Evolutionary conservation across 2,113 vertebrate species (phyloP), one percentile per base, ranked within the genome.

Genomic region (Actinemys pallida): DNA sequence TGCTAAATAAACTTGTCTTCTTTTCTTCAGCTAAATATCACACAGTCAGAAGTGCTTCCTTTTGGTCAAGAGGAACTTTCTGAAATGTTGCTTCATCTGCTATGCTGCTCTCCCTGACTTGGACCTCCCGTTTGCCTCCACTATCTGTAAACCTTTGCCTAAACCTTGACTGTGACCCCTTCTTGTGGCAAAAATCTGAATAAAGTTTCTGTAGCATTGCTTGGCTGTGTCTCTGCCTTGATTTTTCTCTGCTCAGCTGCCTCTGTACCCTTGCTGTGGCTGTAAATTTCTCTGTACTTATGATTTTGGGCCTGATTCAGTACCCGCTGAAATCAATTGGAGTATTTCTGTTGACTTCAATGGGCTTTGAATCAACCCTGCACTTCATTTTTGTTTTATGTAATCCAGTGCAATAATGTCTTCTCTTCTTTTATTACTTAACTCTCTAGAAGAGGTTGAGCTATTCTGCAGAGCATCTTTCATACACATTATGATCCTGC

Each of bases 121-220:
- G 82, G 39, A n/a, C 17, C 24, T 83, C 35, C 50, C 52, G 22
- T 57, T 57, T 27, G 9, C 25, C 56, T 57, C 25, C 56, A 57
- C 25, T 57, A 27, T 57, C 10, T 57, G 56, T 57, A 57, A 57
- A 62, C 79, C 84, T 95, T 52, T 50, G 3, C 25, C 16, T 80
- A 86, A n/a, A 42, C 62, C 80, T n/a, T 75, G 50, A 20, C 69
- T 83, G 11, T 12, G 80, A 52, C n/a, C 39, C 24, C 57, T 69
- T 50, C 1, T 2, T 57, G 88, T 65, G 0, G 0, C 0, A 1
- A 27, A 31, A 12, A 27, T 62, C 31, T 69, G 45, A 57, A 24
- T n/a, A 35, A 78, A 53, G 56, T 79, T 4, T 39, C 13, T 39
- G 69, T 81, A 75, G 10, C 20, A 13, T 56, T 75, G 65, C 78